A percentile compares a stretch with the other conserved stretches of the same genome.
phyloP scores from a whole-genome alignment of 2,113 vertebrate genomes.

The Chloropsis hardwickii region DNA sequence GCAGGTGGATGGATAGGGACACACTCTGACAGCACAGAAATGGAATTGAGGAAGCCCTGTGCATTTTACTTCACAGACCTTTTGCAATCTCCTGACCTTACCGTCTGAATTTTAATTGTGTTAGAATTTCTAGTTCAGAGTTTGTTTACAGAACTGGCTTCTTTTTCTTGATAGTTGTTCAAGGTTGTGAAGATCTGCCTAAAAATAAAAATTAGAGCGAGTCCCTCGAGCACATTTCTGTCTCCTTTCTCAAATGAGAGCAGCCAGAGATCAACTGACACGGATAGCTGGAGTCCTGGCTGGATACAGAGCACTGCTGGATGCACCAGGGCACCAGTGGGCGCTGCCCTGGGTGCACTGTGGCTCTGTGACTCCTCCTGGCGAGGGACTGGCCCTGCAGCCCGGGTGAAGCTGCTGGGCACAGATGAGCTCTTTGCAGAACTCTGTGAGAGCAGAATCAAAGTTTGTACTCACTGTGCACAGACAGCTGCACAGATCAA shows the following conservation, averaged over 20 bases:
- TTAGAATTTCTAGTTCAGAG: conserved; percentile 18
- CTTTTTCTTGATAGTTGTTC: conserved; percentile 17
- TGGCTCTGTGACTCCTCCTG: background rate
- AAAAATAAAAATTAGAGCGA: conserved; percentile 53
- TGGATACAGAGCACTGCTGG: background rate
- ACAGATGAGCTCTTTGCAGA: background rate
- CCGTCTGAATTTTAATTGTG: background rate
- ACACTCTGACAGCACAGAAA: background rate
- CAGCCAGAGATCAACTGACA: background rate
- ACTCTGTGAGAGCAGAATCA: background rate
- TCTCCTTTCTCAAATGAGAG: conserved; percentile 43
- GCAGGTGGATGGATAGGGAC: background rate
- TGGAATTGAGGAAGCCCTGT: background rate
- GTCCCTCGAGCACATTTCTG: conserved; percentile 19
- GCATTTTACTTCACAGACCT: background rate
- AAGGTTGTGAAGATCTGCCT: conserved; percentile 33
- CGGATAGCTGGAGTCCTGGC: background rate
- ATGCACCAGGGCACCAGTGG: background rate
- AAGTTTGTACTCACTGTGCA: background rate
- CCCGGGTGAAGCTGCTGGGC: background rate
- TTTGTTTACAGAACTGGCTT: background rate
- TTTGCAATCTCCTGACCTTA: background rate
- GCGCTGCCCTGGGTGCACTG: background rate
- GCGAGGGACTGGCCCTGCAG: background rate
- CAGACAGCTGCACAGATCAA: background rate